Base-by-base conservation (phyloP, 2,888 invertebrate genomes). In the Micoletzkya japonica region DNA sequence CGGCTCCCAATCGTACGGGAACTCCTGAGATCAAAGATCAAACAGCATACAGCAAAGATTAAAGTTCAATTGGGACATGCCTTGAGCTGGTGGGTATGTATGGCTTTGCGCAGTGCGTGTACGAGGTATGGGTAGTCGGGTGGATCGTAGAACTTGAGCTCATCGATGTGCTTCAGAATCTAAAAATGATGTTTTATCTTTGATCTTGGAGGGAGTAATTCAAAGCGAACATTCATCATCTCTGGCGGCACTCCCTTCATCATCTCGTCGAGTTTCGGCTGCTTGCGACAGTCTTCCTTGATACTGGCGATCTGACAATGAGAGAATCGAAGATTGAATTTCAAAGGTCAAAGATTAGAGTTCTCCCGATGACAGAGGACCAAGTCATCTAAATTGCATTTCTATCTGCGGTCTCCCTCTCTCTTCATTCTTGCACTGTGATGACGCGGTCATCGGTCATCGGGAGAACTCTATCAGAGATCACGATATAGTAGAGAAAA, bases 1-100 rank as follows among this genome's bases (percentile, higher is more conserved):
- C 4, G 64, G 64, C 52, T 64, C 64, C 64, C 64, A 64, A 37
- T 64, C 64, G 52, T 64, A 64, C 24, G 64, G 64, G 28, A 64
- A 64, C 52, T 64, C 64, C 64, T 64, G 63, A 28, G 44, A 28
- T 24, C 14, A 36, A 28, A 36, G 32, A 37, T 30, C 17, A 59
- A 59, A 37, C 39, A 6, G n/a, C n/a, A n/a, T n/a, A n/a, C n/a
- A n/a, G n/a, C n/a, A n/a, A n/a, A n/a, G n/a, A n/a, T n/a, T n/a
- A n/a, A n/a, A n/a, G n/a, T n/a, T n/a, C n/a, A n/a, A n/a, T n/a
- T n/a, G n/a, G n/a, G n/a, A n/a, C 44, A 39, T 61, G 49, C 64
- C 50, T 52, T 64, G 50, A 52, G 52, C 24, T 50, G 32, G 52
- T 64, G 52, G 6, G 34, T 24, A 14, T 34, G 32, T 50, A 64